Percentiles rank a stretch among this genome's conserved stretches.
phyloP scores from a whole-genome alignment of 2,797 vertebrate species.

The Brotula barbata region DNA sequence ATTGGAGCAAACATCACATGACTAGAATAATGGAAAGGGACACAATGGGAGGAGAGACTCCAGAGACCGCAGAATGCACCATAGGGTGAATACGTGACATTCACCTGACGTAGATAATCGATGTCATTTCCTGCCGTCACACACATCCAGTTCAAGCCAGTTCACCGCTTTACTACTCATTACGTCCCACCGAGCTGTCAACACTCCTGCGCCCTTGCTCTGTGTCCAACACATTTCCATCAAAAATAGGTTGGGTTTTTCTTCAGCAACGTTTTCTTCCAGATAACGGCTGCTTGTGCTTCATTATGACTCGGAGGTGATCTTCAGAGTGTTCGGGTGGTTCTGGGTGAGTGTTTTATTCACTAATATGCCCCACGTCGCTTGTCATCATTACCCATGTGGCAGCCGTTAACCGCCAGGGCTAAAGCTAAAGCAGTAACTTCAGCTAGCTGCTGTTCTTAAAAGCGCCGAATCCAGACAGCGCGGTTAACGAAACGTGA shows the following conservation, averaged over 20 bases:
- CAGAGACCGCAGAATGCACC: too few relatives aligned
- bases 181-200: conserved; percentile 72
- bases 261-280: conserved; percentile 58
- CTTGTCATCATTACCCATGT: conserved; percentile 70
- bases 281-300: conserved; percentile 61
- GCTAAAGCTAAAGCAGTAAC: conserved; percentile 54
- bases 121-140: conserved; percentile 70
- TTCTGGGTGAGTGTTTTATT: conserved; percentile 77
- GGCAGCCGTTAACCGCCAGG: conserved; percentile 50
- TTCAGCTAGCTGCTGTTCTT: conserved; percentile 13
- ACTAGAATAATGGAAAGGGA: too few relatives aligned
- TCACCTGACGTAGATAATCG: conserved; percentile 45
- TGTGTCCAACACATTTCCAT: conserved; percentile 35
- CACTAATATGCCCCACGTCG: conserved; percentile 13
- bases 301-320: conserved; percentile 82
- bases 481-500: background rate
- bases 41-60: too few relatives aligned
- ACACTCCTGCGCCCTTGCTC: conserved; percentile 23
- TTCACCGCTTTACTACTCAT: conserved; percentile 62
- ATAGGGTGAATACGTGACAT: background rate
- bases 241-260: conserved; percentile 4
- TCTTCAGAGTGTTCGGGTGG: conserved; percentile 80
- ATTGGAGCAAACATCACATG: too few relatives aligned
- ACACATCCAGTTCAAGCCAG: conserved; percentile 76
- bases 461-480: background rate